Percentiles rank a stretch among this genome's conserved stretches.
phyloP scores from a whole-genome alignment of 2,888 invertebrate species.

The Steinernema scapterisci region DNA sequence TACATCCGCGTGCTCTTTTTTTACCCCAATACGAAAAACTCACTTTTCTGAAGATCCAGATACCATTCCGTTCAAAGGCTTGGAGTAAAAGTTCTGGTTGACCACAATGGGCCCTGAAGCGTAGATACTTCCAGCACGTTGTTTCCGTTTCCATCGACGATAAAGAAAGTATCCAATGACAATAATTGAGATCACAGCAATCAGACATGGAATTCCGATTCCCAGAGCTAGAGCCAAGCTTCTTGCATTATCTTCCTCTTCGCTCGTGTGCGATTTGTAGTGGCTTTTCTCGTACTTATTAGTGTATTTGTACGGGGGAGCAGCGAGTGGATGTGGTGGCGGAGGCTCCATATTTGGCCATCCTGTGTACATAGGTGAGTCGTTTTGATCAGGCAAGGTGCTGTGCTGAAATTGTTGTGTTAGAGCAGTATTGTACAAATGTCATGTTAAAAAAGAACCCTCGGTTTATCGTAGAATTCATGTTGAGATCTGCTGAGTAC shows the following conservation, averaged over 20 bases:
- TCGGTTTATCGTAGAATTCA: no score
- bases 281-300: background rate
- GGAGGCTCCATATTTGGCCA: background rate
- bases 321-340: background rate
- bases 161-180: conserved; percentile 11
- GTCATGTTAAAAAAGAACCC: no score
- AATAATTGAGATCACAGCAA: background rate
- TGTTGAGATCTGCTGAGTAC: no score
- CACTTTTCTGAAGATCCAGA: conserved; percentile 24
- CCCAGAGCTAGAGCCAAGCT: background rate
- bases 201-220: conserved; percentile 12
- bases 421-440: no score
- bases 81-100: conserved; percentile 11
- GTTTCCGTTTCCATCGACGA: background rate
- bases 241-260: conserved; percentile 1
- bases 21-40: background rate
- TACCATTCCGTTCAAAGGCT: background rate
- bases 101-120: background rate
- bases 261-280: background rate
- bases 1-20: no score
- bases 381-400: no score
- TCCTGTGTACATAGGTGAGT: no score
- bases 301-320: background rate
- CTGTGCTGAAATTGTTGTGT: no score
- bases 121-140: conserved; percentile 14